phyloP scores from a whole-genome alignment of 2,797 vertebrate genomes.

The Rallus crepitans region DNA sequence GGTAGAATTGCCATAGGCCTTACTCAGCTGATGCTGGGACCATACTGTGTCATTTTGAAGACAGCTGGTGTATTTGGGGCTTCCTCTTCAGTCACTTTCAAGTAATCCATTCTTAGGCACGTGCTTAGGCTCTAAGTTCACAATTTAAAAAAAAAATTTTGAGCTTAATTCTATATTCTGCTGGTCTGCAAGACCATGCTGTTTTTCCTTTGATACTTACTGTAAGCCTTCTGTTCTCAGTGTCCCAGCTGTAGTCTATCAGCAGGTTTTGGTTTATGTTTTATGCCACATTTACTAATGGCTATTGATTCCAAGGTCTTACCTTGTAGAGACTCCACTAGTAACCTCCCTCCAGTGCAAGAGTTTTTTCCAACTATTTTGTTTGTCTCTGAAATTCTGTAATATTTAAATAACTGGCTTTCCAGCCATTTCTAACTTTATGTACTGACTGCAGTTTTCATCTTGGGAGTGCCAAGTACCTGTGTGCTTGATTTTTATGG shows the following conservation, averaged over 20 bases:
- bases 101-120: neutral
- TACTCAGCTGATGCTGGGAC: neutral
- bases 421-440: neutral
- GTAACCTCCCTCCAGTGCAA: neutral
- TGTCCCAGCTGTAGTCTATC: neutral
- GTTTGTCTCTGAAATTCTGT: neutral
- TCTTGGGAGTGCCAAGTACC: neutral
- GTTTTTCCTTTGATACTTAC: neutral
- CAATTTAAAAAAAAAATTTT: neutral
- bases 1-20: neutral
- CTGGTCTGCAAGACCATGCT: neutral
- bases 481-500: neutral
- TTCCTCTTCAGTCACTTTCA: neutral
- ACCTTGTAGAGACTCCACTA: neutral
- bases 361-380: neutral
- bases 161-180: neutral
- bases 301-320: neutral
- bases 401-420: neutral
- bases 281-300: rapidly evolving
- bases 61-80: neutral
- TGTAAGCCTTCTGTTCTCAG: neutral
- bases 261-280: neutral
- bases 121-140: neutral
- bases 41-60: neutral
- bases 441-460: neutral